Conservation (phyloP, 2,888 invertebrate species). For the Acrocyrtus sp. region DNA sequence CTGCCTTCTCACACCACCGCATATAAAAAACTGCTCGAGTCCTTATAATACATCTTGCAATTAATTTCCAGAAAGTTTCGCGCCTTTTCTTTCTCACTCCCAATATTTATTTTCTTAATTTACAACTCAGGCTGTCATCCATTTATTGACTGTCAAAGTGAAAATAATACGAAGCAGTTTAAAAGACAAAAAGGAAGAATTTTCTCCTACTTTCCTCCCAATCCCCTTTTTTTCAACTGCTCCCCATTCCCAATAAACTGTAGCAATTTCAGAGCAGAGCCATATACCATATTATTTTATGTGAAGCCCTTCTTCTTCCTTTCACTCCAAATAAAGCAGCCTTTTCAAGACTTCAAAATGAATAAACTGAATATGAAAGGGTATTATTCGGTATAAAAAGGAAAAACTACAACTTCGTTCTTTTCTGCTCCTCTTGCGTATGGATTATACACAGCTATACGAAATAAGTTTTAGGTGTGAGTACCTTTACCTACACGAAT, state of each 20-base stretch:
- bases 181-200: background rate
- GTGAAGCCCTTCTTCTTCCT: background rate
- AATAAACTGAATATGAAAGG: conserved; percentile 16
- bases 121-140: no score
- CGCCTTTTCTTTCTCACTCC: no score
- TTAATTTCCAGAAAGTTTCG: no score
- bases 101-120: no score
- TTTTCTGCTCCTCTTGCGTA: background rate
- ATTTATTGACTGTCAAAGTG: background rate
- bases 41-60: no score
- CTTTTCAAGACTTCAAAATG: conserved; percentile 16
- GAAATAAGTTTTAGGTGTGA: no score
- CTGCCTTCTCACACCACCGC: no score
- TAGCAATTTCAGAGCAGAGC: background rate
- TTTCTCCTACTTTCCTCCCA: background rate
- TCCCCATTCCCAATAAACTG: background rate
- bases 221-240: background rate
- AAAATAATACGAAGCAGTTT: background rate
- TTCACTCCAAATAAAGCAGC: background rate
- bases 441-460: background rate
- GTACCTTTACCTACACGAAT: background rate
- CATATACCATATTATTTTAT: background rate
- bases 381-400: conserved; percentile 4
- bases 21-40: no score
- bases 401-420: conserved; percentile 11